These are phyloP conservation scores for Lordiphosa clarofinis DNA, from an alignment of 1,140 invertebrate species.

Conservation along the genomic window DNA sequence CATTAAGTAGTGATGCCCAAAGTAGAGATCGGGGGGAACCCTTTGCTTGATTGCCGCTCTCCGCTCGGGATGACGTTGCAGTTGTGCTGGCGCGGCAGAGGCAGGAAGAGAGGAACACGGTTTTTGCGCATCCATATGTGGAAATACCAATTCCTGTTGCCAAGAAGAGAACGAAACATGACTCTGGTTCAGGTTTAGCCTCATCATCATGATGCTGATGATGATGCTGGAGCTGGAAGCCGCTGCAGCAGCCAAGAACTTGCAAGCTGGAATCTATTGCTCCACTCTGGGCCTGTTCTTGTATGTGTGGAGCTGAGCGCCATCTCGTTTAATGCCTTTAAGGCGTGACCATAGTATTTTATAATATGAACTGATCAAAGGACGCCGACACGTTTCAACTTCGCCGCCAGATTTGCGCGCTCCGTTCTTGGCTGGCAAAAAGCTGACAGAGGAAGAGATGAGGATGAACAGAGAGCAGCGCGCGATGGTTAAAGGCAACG, in stretches of 20 bases:
- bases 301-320: constrained; percentile 69
- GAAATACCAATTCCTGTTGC: constrained; percentile 65
- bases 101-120: constrained; percentile 67
- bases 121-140: constrained; percentile 63
- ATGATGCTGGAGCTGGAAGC: constrained; percentile 31
- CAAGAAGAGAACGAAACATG: constrained; percentile 15
- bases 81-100: constrained; percentile 41
- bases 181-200: constrained; percentile 40
- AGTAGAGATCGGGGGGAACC: constrained; percentile 9
- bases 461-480: constrained; percentile 15
- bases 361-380: constrained; percentile 80
- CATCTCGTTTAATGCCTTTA: constrained; percentile 80
- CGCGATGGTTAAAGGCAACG: constrained; percentile 30
- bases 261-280: constrained; percentile 71
- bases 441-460: constrained; percentile 10
- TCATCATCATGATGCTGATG: constrained; percentile 24
- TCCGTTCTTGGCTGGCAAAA: constrained; percentile 52
- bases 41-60: constrained; percentile 73
- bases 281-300: constrained; percentile 28
- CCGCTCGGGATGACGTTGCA: constrained; percentile 68
- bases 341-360: constrained; percentile 80
- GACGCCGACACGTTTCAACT: constrained; percentile 77
- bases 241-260: constrained; percentile 56
- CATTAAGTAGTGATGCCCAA: constrained; percentile 44
- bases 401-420: constrained; percentile 72